Evolutionary conservation across 2,888 invertebrate genomes (phyloP), one percentile per base, ranked within the genome.

Genomic region (Germaria angustata): DNA sequence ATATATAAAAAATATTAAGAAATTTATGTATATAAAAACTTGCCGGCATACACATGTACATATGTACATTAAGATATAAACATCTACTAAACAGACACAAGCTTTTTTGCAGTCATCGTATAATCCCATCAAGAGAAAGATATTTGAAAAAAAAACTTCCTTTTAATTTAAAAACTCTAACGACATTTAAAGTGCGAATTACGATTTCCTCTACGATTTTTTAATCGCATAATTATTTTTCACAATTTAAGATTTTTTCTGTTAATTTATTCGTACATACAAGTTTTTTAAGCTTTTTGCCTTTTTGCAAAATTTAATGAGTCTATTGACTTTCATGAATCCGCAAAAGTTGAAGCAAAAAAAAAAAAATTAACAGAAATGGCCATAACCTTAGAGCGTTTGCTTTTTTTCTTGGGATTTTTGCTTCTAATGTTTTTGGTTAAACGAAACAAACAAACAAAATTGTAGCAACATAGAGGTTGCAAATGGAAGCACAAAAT

Each of bases 301-400:
- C 28, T 28, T 28, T 75, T 17, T 44, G 49, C 6, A 49, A 53
- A 61, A 68, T 39, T 57, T 69, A 57, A 76, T 69, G 76, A 80
- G 80, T 76, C 76, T 76, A 80, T 80, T 80, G 80, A 69, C 80
- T 76, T 80, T 75, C 34, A 46, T 36, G 46, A 63, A 46, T 39
- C 55, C 28, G 36, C 41, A 78, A 78, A 55, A 69, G n/a, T 24
- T 46, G 72, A 28, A 6, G 13, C 0, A 46, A 9, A 24, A 28
- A 39, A 8, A 28, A 24, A 13, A 6, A 24, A 55, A 44, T 32
- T 2, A 36, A 57, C n/a, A 59, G 61, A 68, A 61, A 59, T 80
- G 80, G 69, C 80, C 80, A 76, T 80, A 80, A 80, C 80, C 80
- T 80, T 80, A 53, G 65, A 57, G 39, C 65, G 51, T 63, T 53